These are phyloP conservation scores for Crotophaga sulcirostris DNA, from an alignment of 2,113 vertebrate genomes.

Conservation along the genomic window DNA sequence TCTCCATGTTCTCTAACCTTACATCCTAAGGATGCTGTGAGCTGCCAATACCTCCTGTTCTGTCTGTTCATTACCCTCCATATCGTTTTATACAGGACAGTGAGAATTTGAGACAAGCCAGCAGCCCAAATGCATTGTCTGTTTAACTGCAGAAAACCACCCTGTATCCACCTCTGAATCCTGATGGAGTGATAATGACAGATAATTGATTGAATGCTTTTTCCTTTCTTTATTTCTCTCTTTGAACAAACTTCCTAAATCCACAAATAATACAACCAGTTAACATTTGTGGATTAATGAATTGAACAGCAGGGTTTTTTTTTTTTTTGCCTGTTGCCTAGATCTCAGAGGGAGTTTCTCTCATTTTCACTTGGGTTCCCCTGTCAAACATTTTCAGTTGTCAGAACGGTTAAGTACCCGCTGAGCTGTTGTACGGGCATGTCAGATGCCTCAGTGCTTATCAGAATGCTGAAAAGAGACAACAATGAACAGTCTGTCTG, in stretches of 20 bases:
- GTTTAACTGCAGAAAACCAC: not conserved
- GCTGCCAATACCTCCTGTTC: not conserved
- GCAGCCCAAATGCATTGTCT: not conserved
- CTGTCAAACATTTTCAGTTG: not conserved
- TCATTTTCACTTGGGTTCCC: not conserved
- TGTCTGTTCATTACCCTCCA: not conserved
- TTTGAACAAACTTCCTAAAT: not conserved
- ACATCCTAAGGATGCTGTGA: not conserved
- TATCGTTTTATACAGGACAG: not conserved
- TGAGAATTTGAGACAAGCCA: constrained; percentile 9
- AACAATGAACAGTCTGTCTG: not conserved
- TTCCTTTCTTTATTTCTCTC: not conserved
- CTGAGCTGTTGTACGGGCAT: not conserved
- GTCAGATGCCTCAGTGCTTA: not conserved
- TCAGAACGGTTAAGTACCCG: not conserved
- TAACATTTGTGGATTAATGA: not conserved
- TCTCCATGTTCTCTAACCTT: not conserved
- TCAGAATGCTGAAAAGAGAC: not conserved
- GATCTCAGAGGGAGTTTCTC: not conserved
- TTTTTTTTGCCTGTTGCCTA: not conserved
- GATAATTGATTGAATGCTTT: not conserved
- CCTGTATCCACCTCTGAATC: not conserved
- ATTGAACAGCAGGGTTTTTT: not conserved
- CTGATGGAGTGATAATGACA: not conserved
- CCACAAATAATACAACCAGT: not conserved